Conservation (phyloP, 2,888 invertebrate species). For the Lasiommata megera region DNA sequence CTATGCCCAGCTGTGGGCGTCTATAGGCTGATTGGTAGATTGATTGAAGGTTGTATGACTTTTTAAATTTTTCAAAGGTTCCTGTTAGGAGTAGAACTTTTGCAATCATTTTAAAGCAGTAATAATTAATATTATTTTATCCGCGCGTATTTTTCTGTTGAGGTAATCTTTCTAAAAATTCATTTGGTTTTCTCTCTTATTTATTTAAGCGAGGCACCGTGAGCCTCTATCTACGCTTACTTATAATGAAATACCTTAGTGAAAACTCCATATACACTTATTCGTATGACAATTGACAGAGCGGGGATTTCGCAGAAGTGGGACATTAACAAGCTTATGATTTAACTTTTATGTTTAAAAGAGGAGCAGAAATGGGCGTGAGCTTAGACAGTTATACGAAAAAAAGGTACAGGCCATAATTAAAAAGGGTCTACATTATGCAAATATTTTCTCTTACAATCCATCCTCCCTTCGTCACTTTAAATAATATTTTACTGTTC, state of each 20-base stretch:
- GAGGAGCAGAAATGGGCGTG: background rate
- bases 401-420: background rate
- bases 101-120: background rate
- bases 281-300: no score
- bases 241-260: no score
- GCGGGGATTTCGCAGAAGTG: no score
- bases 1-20: no score
- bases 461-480: background rate
- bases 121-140: background rate
- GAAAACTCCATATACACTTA: no score
- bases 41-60: no score
- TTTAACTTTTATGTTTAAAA: background rate
- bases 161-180: background rate
- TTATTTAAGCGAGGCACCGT: background rate
- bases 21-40: no score
- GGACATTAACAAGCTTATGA: no score
- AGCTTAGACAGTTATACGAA: background rate
- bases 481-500: constrained; percentile 1
- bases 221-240: no score
- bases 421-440: background rate
- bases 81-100: background rate
- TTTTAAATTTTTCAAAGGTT: no score
- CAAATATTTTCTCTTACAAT: background rate
- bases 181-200: background rate
- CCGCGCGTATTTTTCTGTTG: background rate